phyloP scores from a whole-genome alignment of 2,888 invertebrate genomes.

The Ormyrus thymus region DNA sequence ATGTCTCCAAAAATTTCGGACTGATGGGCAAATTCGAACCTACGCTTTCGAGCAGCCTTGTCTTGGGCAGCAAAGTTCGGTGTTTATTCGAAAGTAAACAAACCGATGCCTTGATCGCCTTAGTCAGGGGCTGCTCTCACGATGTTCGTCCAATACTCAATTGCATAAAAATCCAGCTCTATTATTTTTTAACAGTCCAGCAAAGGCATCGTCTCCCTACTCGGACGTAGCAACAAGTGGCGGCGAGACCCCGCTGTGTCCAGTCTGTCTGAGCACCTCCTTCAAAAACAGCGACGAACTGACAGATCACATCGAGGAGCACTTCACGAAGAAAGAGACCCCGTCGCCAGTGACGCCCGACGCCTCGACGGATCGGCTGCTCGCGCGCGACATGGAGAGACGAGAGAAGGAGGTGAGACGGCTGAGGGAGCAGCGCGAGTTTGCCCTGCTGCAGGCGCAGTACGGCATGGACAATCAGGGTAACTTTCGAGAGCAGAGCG shows the following conservation, averaged over 20 bases:
- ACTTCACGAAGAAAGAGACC: conserved; percentile 79
- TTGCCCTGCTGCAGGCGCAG: conserved; percentile 86
- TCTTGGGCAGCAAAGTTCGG: too few relatives aligned
- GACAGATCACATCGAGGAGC: conserved; percentile 87
- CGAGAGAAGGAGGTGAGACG: conserved; percentile 82
- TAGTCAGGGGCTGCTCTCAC: too few relatives aligned
- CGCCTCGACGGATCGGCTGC: conserved; percentile 75
- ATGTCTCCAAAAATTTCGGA: too few relatives aligned
- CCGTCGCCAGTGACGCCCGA: conserved; percentile 75
- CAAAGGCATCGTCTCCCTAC: conserved; percentile 68
- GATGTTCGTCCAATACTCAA: too few relatives aligned
- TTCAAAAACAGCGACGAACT: conserved; percentile 78
- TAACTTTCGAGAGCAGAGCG: conserved; percentile 86
- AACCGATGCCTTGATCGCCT: too few relatives aligned
- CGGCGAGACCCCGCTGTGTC: conserved; percentile 73
- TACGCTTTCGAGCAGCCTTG: too few relatives aligned
- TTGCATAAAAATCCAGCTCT: too few relatives aligned
- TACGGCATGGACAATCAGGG: conserved; percentile 94
- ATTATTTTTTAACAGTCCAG: conserved; percentile 63
- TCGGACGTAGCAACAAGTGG: conserved; percentile 69
- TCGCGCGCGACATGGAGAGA: conserved; percentile 78
- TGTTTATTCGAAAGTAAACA: too few relatives aligned
- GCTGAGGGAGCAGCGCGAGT: conserved; percentile 86
- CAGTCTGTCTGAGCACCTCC: conserved; percentile 74
- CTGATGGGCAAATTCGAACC: too few relatives aligned